Percentiles rank a stretch among this genome's conserved stretches.
phyloP scores from a whole-genome alignment of 2,113 vertebrate species.

The Polypterus bichir region DNA sequence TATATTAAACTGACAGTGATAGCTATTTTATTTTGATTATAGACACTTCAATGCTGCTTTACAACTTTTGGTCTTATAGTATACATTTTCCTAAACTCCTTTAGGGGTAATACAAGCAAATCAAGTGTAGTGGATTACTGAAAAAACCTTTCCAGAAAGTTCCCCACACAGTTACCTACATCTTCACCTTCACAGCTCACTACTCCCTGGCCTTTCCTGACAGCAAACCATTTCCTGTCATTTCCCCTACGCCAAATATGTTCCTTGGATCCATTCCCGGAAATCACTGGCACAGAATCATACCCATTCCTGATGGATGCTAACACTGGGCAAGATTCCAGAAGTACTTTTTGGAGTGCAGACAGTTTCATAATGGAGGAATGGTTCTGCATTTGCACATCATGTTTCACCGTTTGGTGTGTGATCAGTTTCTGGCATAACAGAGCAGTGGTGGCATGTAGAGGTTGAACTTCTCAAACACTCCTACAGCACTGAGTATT shows the following conservation, averaged over 20 bases:
- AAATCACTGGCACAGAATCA: conserved; percentile 45
- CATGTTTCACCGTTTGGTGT: background rate
- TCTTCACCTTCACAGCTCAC: conserved; percentile 35
- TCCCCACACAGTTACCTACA: conserved; percentile 13
- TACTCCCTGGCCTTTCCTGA: conserved; percentile 38
- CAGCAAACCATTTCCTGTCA: conserved; percentile 61
- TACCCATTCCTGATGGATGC: conserved; percentile 42
- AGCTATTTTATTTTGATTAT: too few species aligned
- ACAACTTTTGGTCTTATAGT: too few species aligned
- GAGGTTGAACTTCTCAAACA: background rate
- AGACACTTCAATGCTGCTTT: too few species aligned
- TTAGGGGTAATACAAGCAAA: too few species aligned
- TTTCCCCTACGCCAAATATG: conserved; percentile 63
- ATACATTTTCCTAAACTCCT: too few species aligned
- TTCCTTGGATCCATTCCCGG: conserved; percentile 61
- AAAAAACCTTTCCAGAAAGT: background rate
- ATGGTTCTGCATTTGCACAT: conserved; percentile 23
- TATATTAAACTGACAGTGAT: too few species aligned
- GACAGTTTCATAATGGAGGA: conserved; percentile 10
- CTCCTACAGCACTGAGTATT: background rate
- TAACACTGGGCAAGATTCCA: conserved; percentile 49
- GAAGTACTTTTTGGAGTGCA: conserved; percentile 15
- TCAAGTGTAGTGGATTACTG: too few species aligned
- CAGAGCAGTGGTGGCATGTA: background rate
- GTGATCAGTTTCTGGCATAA: conserved; percentile 11